Conservation (phyloP, 2,113 vertebrate species). For the Scomber colias region DNA sequence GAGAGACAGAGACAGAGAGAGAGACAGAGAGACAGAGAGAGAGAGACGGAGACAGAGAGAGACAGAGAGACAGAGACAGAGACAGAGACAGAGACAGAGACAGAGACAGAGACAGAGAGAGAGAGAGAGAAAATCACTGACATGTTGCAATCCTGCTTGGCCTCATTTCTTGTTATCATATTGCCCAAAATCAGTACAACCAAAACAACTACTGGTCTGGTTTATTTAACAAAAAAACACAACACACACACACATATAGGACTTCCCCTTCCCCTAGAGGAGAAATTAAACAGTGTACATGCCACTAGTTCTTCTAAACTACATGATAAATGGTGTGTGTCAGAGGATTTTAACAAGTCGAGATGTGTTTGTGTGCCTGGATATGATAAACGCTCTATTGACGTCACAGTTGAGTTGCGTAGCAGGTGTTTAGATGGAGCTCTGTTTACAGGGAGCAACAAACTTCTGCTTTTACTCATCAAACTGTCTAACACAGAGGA, state of each 20-base stretch:
- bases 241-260: too few relatives aligned
- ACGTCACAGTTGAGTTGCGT: not conserved
- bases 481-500: slow-evolving; percentile 1
- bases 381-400: slow-evolving; percentile 11
- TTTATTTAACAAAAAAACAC: too few relatives aligned
- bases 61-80: too few relatives aligned
- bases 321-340: not conserved
- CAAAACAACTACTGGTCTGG: too few relatives aligned
- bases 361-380: slow-evolving; percentile 13
- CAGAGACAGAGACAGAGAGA: too few relatives aligned
- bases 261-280: not conserved
- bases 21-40: too few relatives aligned
- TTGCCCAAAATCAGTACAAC: too few relatives aligned
- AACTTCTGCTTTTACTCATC: not conserved
- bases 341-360: slow-evolving; percentile 1
- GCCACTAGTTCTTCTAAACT: not conserved
- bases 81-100: too few relatives aligned
- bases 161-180: too few relatives aligned
- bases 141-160: too few relatives aligned
- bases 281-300: not conserved
- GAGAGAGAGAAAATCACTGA: too few relatives aligned
- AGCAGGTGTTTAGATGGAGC: not conserved
- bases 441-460: not conserved
- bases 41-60: too few relatives aligned
- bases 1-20: not conserved